phyloP scores from a whole-genome alignment of 1,140 invertebrate genomes.

The Phortica variegata region DNA sequence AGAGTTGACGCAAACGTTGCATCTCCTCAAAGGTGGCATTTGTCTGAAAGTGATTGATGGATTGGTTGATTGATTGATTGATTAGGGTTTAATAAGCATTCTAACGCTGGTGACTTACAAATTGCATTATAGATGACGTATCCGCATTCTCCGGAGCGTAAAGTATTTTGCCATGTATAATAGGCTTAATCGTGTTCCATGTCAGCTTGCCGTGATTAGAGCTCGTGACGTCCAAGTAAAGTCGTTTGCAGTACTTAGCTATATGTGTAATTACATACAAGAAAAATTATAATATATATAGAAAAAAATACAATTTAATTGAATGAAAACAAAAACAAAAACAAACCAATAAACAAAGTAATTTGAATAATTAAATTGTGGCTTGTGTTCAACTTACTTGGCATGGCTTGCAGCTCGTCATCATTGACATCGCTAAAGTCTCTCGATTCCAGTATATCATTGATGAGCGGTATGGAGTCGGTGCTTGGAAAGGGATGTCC shows the following conservation, averaged over 20 bases:
- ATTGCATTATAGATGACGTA: slow-evolving; percentile 60
- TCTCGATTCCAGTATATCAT: slow-evolving; percentile 59
- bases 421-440: slow-evolving; percentile 58
- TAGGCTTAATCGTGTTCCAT: slow-evolving; percentile 68
- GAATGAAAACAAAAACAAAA: not conserved
- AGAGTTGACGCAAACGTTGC: slow-evolving; percentile 54
- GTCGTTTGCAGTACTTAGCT: slow-evolving; percentile 65
- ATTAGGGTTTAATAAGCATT: not conserved
- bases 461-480: slow-evolving; percentile 51
- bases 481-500: slow-evolving; percentile 60
- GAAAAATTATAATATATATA: not conserved
- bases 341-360: too few relatives aligned
- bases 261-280: slow-evolving; percentile 6
- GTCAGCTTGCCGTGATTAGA: slow-evolving; percentile 67
- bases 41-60: slow-evolving; percentile 42
- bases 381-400: slow-evolving; percentile 60
- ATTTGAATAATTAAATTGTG: too few relatives aligned
- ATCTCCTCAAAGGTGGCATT: slow-evolving; percentile 64
- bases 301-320: too few relatives aligned
- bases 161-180: slow-evolving; percentile 66
- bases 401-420: slow-evolving; percentile 61
- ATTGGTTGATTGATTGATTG: not conserved
- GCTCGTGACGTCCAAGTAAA: slow-evolving; percentile 62
- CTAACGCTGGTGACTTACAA: slow-evolving; percentile 57
- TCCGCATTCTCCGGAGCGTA: slow-evolving; percentile 61